Evolutionary conservation across 2,113 vertebrate species (phyloP).

Genomic region (Pelodiscus sinensis): DNA sequence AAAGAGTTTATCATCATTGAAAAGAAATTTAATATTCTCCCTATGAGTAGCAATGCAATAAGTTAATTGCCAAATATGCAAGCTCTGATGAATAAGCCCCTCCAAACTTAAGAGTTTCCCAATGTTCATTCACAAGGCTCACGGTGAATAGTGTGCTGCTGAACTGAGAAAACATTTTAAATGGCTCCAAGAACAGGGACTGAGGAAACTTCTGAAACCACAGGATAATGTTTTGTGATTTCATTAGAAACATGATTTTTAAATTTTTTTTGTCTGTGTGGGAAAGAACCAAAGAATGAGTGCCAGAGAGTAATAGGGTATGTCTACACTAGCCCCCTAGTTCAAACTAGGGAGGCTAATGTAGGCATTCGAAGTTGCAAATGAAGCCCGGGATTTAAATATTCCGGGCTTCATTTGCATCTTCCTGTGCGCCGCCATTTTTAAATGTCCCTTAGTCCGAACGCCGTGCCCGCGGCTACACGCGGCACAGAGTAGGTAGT

Average conservation of each 20-base stretch:
- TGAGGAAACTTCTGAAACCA: not conserved
- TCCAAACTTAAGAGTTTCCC: not conserved
- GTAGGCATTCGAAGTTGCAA: too few species aligned
- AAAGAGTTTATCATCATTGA: not conserved
- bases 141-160: not conserved
- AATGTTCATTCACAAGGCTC: not conserved
- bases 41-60: not conserved
- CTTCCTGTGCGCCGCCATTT: too few species aligned
- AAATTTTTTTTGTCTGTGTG: not conserved
- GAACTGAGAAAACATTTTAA: not conserved
- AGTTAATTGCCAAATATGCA: not conserved
- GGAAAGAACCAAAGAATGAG: not conserved
- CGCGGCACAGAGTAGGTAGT: too few species aligned
- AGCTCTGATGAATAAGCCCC: rapidly evolving
- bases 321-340: too few species aligned
- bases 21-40: conserved; percentile 7
- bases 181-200: not conserved
- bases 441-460: too few species aligned
- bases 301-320: not conserved
- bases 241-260: not conserved
- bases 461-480: too few species aligned
- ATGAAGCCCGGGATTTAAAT: too few species aligned
- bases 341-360: too few species aligned
- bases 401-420: too few species aligned
- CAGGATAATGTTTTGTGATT: not conserved